Percentiles rank a stretch among this genome's conserved stretches.
Conservation (phyloP, 1,140 invertebrate species). For the Caenorhabditis brenneri region DNA sequence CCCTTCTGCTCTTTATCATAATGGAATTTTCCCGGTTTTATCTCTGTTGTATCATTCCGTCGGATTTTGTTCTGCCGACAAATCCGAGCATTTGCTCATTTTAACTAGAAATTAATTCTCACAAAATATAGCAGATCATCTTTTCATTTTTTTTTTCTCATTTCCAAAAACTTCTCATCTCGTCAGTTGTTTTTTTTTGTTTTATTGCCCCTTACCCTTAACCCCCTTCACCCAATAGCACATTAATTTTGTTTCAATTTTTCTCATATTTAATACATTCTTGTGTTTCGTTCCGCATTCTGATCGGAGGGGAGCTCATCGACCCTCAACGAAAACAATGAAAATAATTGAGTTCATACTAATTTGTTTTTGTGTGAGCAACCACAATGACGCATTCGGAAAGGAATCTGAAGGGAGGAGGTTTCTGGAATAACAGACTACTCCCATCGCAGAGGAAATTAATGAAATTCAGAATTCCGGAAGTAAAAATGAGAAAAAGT, state of each 20-base stretch:
- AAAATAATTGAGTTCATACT: background rate
- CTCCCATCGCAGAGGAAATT: too few relatives aligned
- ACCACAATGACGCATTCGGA: background rate
- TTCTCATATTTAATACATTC: background rate
- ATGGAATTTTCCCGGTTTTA: background rate
- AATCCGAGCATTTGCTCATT: background rate
- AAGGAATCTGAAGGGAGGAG: background rate
- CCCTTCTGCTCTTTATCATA: background rate
- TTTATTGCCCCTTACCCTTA: background rate
- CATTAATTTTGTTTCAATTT: background rate
- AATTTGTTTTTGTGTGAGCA: background rate
- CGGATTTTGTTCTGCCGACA: background rate
- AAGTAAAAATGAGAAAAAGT: too few relatives aligned
- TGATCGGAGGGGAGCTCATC: background rate
- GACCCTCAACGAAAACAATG: background rate
- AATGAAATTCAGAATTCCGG: too few relatives aligned
- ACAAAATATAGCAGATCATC: too few relatives aligned
- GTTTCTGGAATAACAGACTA: background rate
- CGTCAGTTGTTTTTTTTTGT: background rate
- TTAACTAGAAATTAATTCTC: background rate
- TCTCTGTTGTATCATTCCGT: background rate
- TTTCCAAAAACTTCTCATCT: background rate
- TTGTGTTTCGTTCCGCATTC: background rate
- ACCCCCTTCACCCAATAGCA: too few relatives aligned
- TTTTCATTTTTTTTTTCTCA: background rate